Base-by-base conservation (phyloP, 2,888 invertebrate genomes). In the Chloromyia formosa region DNA sequence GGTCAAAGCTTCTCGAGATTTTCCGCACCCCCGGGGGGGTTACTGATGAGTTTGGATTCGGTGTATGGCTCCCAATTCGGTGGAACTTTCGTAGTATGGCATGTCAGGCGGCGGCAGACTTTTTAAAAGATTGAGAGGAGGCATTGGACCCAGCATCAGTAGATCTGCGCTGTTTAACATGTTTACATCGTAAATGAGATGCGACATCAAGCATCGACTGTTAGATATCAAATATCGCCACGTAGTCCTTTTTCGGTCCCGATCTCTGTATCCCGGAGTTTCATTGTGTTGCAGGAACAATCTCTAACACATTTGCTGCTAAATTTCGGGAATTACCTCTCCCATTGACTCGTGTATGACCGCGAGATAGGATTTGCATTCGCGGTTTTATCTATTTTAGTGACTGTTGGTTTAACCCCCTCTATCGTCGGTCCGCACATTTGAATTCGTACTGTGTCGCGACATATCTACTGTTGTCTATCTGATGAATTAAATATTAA, bases 151-250 rank as follows among this genome's bases (percentile, higher is more conserved):
- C 76, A 76, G 72, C 68, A 75, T 69, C 75, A 76, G 76, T 75
- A 76, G 68, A 61, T 73, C 69, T 72, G 58, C 73, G 75, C 69
- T 73, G 69, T 75, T 74, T 74, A 75, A 73, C 73, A 76, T 73
- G 76, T 69, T 75, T 76, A 76, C 76, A 76, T 76, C 76, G 64
- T 64, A 7, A 71, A 71, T 71, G 71, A 56, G 71, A 71, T 71
- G 71, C 58, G 58, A 42, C 56, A 58, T 71, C 14, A 22, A 56
- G 12, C 49, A 53, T 9, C 35, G 71, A 18, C 27, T 9, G 58
- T 18, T 20, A 1, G 35, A 22, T 12, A 66, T 49, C 23, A 49
- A 22, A 49, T 14, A 66, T 66, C 66, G 49, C 7, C 66, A 20
- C 66, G 66, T 18, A 14, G 16, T 56, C 18, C 56, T 56, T 56